Base-by-base conservation (phyloP, 2,113 vertebrate genomes). In the Sialia sialis region DNA sequence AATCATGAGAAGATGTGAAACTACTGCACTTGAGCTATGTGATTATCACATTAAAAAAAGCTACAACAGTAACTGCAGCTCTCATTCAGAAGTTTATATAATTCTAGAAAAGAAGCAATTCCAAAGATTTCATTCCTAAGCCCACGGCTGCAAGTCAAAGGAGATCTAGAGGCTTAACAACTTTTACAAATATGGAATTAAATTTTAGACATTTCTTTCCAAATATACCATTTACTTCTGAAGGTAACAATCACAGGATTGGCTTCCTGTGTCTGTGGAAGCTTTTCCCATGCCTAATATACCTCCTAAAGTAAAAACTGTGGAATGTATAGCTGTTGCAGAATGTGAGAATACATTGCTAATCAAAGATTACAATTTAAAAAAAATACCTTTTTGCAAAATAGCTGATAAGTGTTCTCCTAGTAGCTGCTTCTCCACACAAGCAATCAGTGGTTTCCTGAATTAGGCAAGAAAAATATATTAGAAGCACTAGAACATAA, bases 361-460 rank as follows among this genome's bases (percentile, higher is more conserved):
- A 43, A 62, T 21, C 6, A 9, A 30, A 78, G 14, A 49, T 68
- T 27, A 52, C 13, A 66, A 22, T 21, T 48, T 23, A 13, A 48
- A 23, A 48, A 70, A 76, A 79, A 56, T 96, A 98, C 98, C 98
- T 98, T 98, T 98, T 88, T 98, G 98, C 63, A 98, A 97, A 96
- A 98, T 98, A 39, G 98, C 98, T 80, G 98, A 76, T 80, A 98
- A 92, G 60, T 98, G 98, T 54, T 98, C 98, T 91, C 98, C 98
- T 70, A 98, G 90, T 9, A 98, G 96, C 64, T 98, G 98, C 49
- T 98, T 98, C 89, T 98, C 98, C 95, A 98, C 98, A 95, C 98
- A 98, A 43, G 98, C 97, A 59, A 98, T 98, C 82, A 98, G 88
- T 14, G 98, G 98, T 92, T 98, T 98, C 94, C 98, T 98, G 75